Percentiles rank a stretch among this genome's conserved stretches.
phyloP scores from a whole-genome alignment of 1,140 invertebrate genomes.

The Linepithema humile region DNA sequence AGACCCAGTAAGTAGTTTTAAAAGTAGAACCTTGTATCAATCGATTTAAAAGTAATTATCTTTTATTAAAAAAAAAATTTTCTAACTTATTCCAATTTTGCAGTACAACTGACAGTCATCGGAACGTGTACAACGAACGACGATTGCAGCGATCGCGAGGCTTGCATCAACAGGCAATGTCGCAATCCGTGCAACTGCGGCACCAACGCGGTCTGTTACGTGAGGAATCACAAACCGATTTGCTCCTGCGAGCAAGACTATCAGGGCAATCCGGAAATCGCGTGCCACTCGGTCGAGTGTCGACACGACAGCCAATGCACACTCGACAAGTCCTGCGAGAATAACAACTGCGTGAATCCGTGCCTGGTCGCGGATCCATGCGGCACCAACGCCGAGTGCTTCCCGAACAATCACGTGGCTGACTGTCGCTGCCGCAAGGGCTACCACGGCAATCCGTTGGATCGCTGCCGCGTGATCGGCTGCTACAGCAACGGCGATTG shows the following conservation, averaged over 20 bases:
- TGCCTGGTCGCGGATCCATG: constrained; percentile 91
- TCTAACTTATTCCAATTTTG: constrained; percentile 19
- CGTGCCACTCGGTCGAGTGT: constrained; percentile 92
- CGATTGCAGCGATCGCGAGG: constrained; percentile 91
- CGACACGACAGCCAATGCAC: constrained; percentile 92
- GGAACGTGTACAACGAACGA: constrained; percentile 90
- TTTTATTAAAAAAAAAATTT: neutral
- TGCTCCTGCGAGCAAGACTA: constrained; percentile 93
- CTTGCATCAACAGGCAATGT: constrained; percentile 94
- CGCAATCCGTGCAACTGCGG: constrained; percentile 95
- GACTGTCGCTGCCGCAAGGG: constrained; percentile 92
- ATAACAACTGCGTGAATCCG: constrained; percentile 93
- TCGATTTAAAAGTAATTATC: neutral
- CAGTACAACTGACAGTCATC: constrained; percentile 87
- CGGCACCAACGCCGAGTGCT: constrained; percentile 93
- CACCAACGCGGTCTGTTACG: constrained; percentile 91
- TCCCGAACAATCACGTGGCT: constrained; percentile 89
- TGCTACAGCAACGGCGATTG: constrained; percentile 95
- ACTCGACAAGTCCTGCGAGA: constrained; percentile 91
- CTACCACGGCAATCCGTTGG: constrained; percentile 92
- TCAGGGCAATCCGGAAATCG: constrained; percentile 93
- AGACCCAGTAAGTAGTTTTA: constrained; percentile 83
- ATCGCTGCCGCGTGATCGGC: constrained; percentile 92
- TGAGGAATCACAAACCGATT: constrained; percentile 93
- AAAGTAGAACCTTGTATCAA: neutral